Percentiles rank a stretch among this genome's conserved stretches.
Conservation (phyloP, 1,140 invertebrate species). For the Zaprionus capensis region DNA sequence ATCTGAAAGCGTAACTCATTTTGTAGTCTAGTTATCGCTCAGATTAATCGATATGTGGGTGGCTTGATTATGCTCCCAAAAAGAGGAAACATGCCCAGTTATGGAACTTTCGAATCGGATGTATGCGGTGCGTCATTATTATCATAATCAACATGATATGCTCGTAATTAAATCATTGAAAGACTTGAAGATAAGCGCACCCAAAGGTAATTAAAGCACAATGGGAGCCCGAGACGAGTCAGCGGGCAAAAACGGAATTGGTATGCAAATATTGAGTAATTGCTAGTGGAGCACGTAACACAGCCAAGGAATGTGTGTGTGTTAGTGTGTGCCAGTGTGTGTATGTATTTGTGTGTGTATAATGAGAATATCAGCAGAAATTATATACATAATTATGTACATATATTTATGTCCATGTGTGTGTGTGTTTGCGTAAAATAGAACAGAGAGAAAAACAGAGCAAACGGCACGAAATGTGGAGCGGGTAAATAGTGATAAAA, state of each 20-base stretch:
- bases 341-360: neutral
- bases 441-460: neutral
- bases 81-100: neutral
- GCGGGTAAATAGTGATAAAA: constrained; percentile 12
- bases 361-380: constrained; percentile 20
- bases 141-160: constrained; percentile 46
- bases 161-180: constrained; percentile 69
- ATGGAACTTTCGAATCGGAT: neutral
- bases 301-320: constrained; percentile 12
- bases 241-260: constrained; percentile 24
- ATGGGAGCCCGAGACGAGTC: constrained; percentile 30
- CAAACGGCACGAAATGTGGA: constrained; percentile 17
- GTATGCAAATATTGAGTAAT: constrained; percentile 53
- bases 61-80: neutral
- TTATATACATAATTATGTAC: neutral
- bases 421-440: neutral
- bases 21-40: neutral
- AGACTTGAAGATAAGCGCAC: constrained; percentile 51
- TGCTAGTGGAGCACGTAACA: constrained; percentile 32
- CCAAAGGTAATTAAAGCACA: constrained; percentile 51
- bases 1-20: neutral
- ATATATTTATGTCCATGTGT: neutral
- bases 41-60: constrained; percentile 5
- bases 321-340: neutral
- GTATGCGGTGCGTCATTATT: constrained; percentile 37